Evolutionary conservation across 2,888 invertebrate species (phyloP).

Genomic region (Crematogaster levior): DNA sequence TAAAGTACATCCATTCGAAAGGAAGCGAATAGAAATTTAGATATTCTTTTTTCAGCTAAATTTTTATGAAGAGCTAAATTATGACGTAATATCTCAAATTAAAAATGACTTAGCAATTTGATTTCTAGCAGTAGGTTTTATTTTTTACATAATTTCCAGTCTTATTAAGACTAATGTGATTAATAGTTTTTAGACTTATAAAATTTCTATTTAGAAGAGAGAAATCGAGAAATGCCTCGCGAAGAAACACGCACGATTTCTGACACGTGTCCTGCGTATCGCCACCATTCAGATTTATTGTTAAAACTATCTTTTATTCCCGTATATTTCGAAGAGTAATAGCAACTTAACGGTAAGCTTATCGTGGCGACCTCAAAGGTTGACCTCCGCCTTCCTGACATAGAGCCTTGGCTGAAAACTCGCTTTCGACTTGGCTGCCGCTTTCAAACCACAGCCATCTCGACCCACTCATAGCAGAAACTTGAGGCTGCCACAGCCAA

Average conservation of each 20-base stretch:
- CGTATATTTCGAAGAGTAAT: background rate
- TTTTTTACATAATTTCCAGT: background rate
- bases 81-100: background rate
- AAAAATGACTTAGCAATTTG: background rate
- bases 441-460: slow-evolving; percentile 54
- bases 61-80: background rate
- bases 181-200: background rate
- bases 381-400: slow-evolving; percentile 30
- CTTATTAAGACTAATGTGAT: background rate
- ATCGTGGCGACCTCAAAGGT: slow-evolving; percentile 39
- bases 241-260: background rate
- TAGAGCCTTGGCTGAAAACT: slow-evolving; percentile 41
- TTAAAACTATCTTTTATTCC: slow-evolving; percentile 22
- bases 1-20: background rate
- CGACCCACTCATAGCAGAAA: slow-evolving; percentile 43
- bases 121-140: background rate
- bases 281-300: slow-evolving; percentile 17
- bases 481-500: slow-evolving; percentile 30
- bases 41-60: background rate
- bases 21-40: background rate
- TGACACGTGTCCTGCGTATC: background rate
- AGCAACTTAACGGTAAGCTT: slow-evolving; percentile 45
- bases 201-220: background rate
- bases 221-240: background rate
- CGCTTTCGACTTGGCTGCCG: slow-evolving; percentile 37